Evolutionary conservation across 2,797 vertebrate genomes (phyloP).

Genomic region (Hybognathus amarus): DNA sequence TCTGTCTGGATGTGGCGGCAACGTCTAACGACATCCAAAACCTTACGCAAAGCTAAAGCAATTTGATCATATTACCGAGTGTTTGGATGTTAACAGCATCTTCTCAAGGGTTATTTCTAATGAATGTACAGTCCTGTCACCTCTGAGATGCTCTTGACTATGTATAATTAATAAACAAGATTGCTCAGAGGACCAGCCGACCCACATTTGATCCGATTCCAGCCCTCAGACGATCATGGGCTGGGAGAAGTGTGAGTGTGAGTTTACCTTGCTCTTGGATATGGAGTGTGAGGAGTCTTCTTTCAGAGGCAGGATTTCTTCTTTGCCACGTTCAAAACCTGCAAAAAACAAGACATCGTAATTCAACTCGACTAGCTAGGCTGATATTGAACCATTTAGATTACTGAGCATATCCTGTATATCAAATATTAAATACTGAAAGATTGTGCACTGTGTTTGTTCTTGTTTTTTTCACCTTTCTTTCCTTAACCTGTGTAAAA

Average conservation of each 20-base stretch:
- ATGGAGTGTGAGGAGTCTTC: constrained; percentile 90
- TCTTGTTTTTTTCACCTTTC: neutral
- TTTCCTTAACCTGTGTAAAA: neutral
- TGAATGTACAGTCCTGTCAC: neutral
- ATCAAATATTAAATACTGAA: neutral
- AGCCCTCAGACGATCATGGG: constrained; percentile 7
- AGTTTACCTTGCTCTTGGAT: constrained; percentile 96
- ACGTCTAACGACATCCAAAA: neutral
- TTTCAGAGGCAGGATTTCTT: constrained; percentile 87
- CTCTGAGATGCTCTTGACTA: neutral
- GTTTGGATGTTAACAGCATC: neutral
- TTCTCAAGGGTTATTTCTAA: neutral
- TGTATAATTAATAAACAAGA: constrained; percentile 26
- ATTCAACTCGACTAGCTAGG: neutral
- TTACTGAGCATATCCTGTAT: neutral
- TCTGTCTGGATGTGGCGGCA: neutral
- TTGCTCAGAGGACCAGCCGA: neutral
- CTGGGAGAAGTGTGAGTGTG: constrained; percentile 1
- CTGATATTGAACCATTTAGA: neutral
- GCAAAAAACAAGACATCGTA: constrained; percentile 53
- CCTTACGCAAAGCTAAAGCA: neutral
- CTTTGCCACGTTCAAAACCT: constrained; percentile 95
- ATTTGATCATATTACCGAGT: neutral
- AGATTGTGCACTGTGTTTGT: neutral
- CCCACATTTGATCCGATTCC: neutral